These are phyloP conservation scores for Protonemura montana DNA, from an alignment of 2,888 invertebrate genomes.

Conservation along the genomic window DNA sequence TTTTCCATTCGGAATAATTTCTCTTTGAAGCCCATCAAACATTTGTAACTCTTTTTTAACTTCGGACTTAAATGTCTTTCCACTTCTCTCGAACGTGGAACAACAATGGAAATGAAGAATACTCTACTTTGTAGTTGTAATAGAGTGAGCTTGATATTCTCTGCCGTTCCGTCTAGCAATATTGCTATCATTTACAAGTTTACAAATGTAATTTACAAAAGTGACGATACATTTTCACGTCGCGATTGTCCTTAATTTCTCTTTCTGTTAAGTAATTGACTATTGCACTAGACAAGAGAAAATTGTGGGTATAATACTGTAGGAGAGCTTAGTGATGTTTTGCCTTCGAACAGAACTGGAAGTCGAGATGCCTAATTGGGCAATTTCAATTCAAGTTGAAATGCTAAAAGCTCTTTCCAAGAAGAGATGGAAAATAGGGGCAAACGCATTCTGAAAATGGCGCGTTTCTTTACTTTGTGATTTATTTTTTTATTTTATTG, in stretches of 20 bases:
- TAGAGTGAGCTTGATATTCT: not conserved
- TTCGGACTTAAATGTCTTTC: not conserved
- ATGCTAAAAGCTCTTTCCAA: not conserved
- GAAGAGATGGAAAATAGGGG: not conserved
- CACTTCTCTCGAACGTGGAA: not conserved
- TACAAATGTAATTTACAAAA: not conserved
- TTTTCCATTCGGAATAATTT: no score
- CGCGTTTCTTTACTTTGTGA: not conserved
- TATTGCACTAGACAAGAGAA: not conserved
- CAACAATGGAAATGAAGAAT: not conserved
- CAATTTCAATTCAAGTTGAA: not conserved
- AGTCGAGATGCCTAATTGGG: not conserved
- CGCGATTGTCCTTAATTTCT: not conserved
- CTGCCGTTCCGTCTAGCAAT: not conserved
- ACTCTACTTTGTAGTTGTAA: not conserved
- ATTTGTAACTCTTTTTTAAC: no score
- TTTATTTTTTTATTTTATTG: not conserved
- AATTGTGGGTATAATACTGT: not conserved
- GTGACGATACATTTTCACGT: not conserved
- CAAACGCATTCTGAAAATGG: no score
- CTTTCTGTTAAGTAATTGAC: not conserved
- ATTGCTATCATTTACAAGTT: not conserved
- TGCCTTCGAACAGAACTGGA: not conserved
- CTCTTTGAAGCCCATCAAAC: no score
- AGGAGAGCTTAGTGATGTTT: not conserved